These are phyloP conservation scores for Hymenopus coronatus DNA, from an alignment of 2,888 invertebrate species.

Conservation along the genomic window DNA sequence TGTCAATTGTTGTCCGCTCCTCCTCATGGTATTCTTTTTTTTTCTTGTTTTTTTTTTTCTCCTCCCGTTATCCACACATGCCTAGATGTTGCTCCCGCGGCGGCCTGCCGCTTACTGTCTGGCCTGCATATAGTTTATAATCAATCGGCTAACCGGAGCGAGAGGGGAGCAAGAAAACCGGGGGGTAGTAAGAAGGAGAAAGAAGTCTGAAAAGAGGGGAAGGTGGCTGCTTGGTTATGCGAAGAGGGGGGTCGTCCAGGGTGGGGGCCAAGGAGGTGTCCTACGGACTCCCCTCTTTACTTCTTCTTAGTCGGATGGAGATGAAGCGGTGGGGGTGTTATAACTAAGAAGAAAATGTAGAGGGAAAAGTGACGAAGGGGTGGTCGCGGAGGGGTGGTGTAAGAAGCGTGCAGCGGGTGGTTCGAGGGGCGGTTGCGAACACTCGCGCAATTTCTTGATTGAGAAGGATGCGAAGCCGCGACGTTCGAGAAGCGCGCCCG, in stretches of 20 bases:
- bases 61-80: neutral
- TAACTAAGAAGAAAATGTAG: slow-evolving; percentile 26
- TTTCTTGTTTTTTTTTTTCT: neutral
- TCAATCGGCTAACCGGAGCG: slow-evolving; percentile 32
- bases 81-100: slow-evolving; percentile 28
- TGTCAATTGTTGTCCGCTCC: neutral
- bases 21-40: neutral
- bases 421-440: neutral
- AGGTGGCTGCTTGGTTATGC: slow-evolving; percentile 29
- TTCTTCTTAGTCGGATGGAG: neutral
- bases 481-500: neutral
- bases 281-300: neutral
- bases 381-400: neutral
- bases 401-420: neutral
- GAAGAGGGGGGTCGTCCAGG: slow-evolving; percentile 21
- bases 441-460: neutral
- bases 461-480: neutral
- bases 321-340: slow-evolving; percentile 14
- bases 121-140: slow-evolving; percentile 35
- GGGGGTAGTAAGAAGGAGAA: neutral
- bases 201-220: neutral
- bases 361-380: neutral
- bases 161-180: slow-evolving; percentile 6
- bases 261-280: slow-evolving; percentile 6
- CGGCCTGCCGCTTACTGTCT: slow-evolving; percentile 31